These are phyloP conservation scores for Taenioides sp. DNA, from an alignment of 2,797 vertebrate genomes.

Conservation along the genomic window DNA sequence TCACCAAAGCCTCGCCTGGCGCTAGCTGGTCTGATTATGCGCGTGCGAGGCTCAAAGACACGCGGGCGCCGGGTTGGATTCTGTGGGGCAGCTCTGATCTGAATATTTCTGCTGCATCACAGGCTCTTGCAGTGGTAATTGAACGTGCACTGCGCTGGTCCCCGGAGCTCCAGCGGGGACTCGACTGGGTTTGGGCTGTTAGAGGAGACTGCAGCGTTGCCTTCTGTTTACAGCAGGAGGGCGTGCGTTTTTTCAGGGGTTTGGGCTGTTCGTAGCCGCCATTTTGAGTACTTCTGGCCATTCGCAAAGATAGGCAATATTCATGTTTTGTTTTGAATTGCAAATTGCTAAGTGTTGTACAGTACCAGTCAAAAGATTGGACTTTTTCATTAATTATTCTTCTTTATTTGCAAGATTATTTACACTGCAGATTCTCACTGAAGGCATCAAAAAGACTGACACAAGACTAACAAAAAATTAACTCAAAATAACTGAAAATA, in stretches of 20 bases:
- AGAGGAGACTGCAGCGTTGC: constrained; percentile 38
- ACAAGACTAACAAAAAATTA: too few relatives aligned
- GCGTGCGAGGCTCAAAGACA: constrained; percentile 68
- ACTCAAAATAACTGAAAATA: too few relatives aligned
- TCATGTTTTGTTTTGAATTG: too few relatives aligned
- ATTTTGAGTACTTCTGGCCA: too few relatives aligned
- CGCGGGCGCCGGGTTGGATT: constrained; percentile 56
- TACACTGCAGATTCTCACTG: too few relatives aligned
- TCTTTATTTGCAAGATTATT: too few relatives aligned
- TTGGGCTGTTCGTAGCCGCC: too few relatives aligned
- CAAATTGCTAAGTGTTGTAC: too few relatives aligned
- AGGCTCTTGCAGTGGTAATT: constrained; percentile 61
- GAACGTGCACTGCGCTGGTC: constrained; percentile 54
- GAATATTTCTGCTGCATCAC: constrained; percentile 79
- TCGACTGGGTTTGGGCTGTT: constrained; percentile 53
- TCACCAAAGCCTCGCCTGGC: constrained; percentile 52
- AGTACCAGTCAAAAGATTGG: too few relatives aligned
- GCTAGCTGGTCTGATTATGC: constrained; percentile 63
- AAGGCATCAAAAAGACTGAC: too few relatives aligned
- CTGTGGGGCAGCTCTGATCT: constrained; percentile 68
- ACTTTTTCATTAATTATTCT: too few relatives aligned
- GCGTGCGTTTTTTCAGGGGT: neutral
- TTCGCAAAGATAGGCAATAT: too few relatives aligned
- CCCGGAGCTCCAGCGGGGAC: constrained; percentile 49
- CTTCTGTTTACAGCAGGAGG: constrained; percentile 23